Conservation (phyloP, 2,797 vertebrate species). For the Girardinus metallicus region DNA sequence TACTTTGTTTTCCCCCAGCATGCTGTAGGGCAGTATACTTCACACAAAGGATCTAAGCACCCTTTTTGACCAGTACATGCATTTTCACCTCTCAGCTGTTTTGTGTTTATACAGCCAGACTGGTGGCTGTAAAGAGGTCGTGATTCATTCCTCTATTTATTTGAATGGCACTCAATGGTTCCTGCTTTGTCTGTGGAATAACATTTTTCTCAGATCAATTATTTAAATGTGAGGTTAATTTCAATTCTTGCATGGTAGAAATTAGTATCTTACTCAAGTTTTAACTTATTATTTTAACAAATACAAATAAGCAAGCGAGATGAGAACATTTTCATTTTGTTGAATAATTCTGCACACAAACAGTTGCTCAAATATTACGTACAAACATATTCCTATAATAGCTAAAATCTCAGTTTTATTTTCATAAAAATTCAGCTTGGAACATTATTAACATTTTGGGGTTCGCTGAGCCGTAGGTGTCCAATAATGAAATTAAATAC, state of each 20-base stretch:
- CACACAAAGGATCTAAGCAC: constrained; percentile 80
- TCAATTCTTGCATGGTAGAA: constrained; percentile 16
- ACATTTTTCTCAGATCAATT: constrained; percentile 33
- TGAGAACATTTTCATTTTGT: background rate
- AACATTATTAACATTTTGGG: background rate
- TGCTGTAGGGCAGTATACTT: constrained; percentile 68
- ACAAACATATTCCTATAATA: background rate
- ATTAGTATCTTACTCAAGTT: constrained; percentile 17
- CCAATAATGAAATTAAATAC: background rate
- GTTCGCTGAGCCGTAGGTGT: background rate
- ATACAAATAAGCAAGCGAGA: background rate
- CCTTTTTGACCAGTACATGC: constrained; percentile 72
- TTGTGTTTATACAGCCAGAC: constrained; percentile 63
- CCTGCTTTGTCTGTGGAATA: constrained; percentile 24
- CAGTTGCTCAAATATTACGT: background rate
- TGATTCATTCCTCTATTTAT: constrained; percentile 49
- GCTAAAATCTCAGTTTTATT: background rate
- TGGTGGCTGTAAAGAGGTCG: constrained; percentile 59
- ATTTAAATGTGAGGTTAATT: constrained; percentile 30
- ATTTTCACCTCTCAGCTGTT: constrained; percentile 76
- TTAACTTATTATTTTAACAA: background rate
- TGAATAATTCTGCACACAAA: background rate
- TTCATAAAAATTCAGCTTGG: background rate
- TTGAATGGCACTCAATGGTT: constrained; percentile 42
- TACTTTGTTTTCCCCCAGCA: constrained; percentile 69